phyloP scores from a whole-genome alignment of 2,797 vertebrate species.

The Characodon lateralis region DNA sequence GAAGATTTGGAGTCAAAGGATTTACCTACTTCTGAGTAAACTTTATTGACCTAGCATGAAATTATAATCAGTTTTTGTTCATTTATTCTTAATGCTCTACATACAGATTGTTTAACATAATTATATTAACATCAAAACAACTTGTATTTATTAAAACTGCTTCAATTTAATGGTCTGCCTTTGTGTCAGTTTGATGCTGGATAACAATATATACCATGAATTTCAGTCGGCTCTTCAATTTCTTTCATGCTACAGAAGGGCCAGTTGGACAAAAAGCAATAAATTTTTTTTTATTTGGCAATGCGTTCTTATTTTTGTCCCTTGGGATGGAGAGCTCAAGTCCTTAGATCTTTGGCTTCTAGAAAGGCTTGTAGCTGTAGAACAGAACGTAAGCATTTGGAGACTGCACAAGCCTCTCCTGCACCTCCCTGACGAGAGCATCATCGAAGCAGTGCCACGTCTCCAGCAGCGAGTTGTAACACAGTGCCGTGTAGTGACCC shows the following conservation, averaged over 20 bases:
- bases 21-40: slow-evolving; percentile 32
- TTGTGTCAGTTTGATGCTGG: background rate
- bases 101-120: slow-evolving; percentile 58
- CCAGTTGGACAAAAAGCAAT: background rate
- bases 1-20: slow-evolving; percentile 26
- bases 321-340: slow-evolving; percentile 36
- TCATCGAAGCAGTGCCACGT: slow-evolving; percentile 88
- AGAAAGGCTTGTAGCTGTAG: slow-evolving; percentile 81
- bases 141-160: slow-evolving; percentile 77
- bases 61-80: slow-evolving; percentile 63
- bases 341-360: slow-evolving; percentile 62
- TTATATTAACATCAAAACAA: slow-evolving; percentile 74
- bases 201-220: background rate
- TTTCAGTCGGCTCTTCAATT: background rate
- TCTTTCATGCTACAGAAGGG: background rate
- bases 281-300: background rate
- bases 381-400: slow-evolving; percentile 85
- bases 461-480: slow-evolving; percentile 76
- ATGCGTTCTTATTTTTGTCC: background rate
- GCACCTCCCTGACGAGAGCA: slow-evolving; percentile 73
- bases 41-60: slow-evolving; percentile 66
- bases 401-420: slow-evolving; percentile 78
- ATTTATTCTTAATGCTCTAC: slow-evolving; percentile 63
- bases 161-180: slow-evolving; percentile 54
- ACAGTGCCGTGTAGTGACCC: slow-evolving; percentile 89